Evolutionary conservation across 2,888 invertebrate species (phyloP), one percentile per base, ranked within the genome.

Genomic region (Serripes groenlandicus): DNA sequence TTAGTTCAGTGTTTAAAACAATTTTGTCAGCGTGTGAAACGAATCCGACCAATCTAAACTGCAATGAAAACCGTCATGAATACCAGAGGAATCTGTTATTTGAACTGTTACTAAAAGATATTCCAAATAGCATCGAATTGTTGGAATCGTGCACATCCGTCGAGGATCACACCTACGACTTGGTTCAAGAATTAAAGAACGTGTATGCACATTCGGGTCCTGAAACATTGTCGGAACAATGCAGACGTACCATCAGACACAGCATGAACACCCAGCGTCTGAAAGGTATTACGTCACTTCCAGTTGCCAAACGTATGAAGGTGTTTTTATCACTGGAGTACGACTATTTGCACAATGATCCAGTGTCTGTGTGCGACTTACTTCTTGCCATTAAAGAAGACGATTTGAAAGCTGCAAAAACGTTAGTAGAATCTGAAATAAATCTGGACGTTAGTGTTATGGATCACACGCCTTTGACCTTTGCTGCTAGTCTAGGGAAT

Each of bases 301-400:
- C 85, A 0, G 58, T 88, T 30, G 74, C 77, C 18, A 66, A 54
- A 15, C 42, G 54, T n/a, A 34, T 84, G 23, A 89, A 85, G 49
- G 42, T 58, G 3, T 81, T 76, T 35, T 34, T 81, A 2, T 58
- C 81, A 35, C 66, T 73, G 26, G 49, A 78, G 34, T 73, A 73
- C 34, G 60, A 64, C 28, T 23, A 54, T 0, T 62, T 66, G 18
- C 7, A 49, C 21, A 52, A 49, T 64, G 64, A 81, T 66, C 81
- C 81, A 1, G n/a, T 76, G 7, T 23, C 32, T 18, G 5, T 68
- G 23, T 69, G 56, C 21, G 76, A 81, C 18, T 34, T 76, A 37
- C 28, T 52, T 28, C 34, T 77, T 15, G 78, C 78, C 23, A 82
- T 89, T 11, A 26, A 35, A 23, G 86, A 86, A 23, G 35, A 52